Percentiles rank a stretch among this genome's conserved stretches.
Conservation (phyloP, 2,113 vertebrate species). For the Axis porcinus region DNA sequence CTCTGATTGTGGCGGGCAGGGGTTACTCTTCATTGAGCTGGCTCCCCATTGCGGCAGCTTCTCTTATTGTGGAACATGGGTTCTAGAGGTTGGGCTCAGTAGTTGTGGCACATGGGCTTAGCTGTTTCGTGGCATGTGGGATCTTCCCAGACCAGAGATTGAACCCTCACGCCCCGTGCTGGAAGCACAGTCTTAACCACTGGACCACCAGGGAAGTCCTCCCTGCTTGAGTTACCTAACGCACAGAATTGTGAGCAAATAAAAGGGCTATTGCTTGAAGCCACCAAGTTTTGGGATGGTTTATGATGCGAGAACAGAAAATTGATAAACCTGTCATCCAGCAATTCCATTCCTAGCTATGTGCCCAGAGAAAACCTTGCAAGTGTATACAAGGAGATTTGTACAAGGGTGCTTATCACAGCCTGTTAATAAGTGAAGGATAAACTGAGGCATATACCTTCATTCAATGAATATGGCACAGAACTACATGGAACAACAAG, state of each 20-base stretch:
- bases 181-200: neutral
- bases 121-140: neutral
- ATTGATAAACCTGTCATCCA: neutral
- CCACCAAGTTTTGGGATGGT: neutral
- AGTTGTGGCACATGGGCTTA: neutral
- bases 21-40: neutral
- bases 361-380: neutral
- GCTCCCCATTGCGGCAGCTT: neutral
- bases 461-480: neutral
- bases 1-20: neutral
- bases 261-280: neutral
- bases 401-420: neutral
- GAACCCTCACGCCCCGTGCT: neutral
- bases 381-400: neutral
- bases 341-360: constrained; percentile 2
- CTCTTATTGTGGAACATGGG: neutral
- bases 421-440: neutral
- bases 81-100: neutral
- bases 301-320: constrained; percentile 6
- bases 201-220: neutral
- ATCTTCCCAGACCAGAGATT: neutral
- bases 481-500: neutral
- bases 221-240: neutral
- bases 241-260: neutral
- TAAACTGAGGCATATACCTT: neutral